These are phyloP conservation scores for Halictus ligatus DNA, from an alignment of 2,888 invertebrate species.

Conservation along the genomic window DNA sequence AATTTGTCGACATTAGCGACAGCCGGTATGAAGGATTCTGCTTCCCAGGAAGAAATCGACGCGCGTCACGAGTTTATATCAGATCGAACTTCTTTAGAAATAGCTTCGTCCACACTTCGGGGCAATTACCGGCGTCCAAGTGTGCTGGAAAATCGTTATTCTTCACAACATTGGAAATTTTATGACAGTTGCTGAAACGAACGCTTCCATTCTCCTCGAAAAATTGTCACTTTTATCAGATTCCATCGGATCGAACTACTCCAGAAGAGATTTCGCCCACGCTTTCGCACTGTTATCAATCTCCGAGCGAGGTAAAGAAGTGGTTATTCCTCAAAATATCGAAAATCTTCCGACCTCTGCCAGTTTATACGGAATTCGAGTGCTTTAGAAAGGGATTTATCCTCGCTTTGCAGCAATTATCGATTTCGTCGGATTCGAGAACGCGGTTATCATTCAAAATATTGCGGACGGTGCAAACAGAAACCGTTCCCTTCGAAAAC, in stretches of 20 bases:
- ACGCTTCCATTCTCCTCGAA: background rate
- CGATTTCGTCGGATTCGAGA: background rate
- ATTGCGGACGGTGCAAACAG: background rate
- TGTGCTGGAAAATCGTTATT: background rate
- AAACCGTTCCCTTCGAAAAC: background rate
- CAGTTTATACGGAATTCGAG: background rate
- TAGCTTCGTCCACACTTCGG: background rate
- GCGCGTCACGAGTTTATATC: background rate
- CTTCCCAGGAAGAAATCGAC: background rate
- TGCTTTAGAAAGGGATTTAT: background rate
- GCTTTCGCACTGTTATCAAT: background rate
- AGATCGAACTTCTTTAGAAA: background rate
- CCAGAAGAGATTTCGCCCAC: background rate
- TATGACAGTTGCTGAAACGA: slow-evolving; percentile 1
- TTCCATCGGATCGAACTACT: background rate
- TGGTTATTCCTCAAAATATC: background rate
- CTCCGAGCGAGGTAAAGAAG: background rate
- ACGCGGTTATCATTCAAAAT: background rate
- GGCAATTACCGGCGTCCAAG: background rate
- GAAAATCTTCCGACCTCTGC: background rate
- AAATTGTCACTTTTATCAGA: slow-evolving; percentile 5
- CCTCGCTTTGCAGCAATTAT: background rate
- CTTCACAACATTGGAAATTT: background rate
- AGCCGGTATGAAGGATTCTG: background rate
- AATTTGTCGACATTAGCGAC: background rate